A percentile compares a stretch with the other conserved stretches of the same genome.
Conservation (phyloP, 2,113 vertebrate species). For the Pao palembangensis region DNA sequence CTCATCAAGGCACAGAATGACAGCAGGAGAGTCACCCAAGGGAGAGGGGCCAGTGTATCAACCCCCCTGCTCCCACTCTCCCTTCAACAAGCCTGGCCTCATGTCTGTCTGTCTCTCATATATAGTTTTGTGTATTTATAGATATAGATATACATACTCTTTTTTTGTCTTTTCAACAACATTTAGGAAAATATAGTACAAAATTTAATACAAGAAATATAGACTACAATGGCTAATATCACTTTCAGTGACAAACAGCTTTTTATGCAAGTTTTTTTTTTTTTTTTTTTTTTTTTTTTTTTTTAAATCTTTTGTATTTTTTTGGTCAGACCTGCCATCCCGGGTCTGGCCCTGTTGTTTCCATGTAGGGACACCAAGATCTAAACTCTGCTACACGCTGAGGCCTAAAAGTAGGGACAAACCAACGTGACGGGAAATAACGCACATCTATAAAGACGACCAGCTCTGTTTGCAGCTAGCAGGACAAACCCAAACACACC, state of each 20-base stretch:
- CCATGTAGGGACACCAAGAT: slow-evolving; percentile 74
- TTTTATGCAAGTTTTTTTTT: slow-evolving; percentile 62
- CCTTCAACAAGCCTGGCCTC: slow-evolving; percentile 76
- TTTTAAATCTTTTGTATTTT: slow-evolving; percentile 41
- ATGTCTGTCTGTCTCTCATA: slow-evolving; percentile 52
- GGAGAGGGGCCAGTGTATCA: slow-evolving; percentile 59
- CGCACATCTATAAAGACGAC: no score
- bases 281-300: slow-evolving; percentile 22
- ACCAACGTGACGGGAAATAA: no score
- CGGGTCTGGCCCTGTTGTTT: slow-evolving; percentile 61
- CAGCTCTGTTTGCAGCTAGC: no score
- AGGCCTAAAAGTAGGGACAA: slow-evolving; percentile 43
- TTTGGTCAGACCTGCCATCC: slow-evolving; percentile 73
- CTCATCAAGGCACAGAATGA: slow-evolving; percentile 94
- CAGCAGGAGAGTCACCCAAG: slow-evolving; percentile 74
- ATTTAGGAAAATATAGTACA: slow-evolving; percentile 99
- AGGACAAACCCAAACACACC: no score
- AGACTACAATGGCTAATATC: slow-evolving; percentile 81
- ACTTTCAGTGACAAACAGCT: slow-evolving; percentile 77
- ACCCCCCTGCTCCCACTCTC: slow-evolving; percentile 72
- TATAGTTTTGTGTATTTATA: slow-evolving; percentile 38
- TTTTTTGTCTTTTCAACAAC: slow-evolving; percentile 75
- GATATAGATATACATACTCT: slow-evolving; percentile 40
- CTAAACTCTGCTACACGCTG: slow-evolving; percentile 76
- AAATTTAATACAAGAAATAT: slow-evolving; percentile 92